Evolutionary conservation across 2,113 vertebrate genomes (phyloP).

Genomic region (Scalopus aquaticus): DNA sequence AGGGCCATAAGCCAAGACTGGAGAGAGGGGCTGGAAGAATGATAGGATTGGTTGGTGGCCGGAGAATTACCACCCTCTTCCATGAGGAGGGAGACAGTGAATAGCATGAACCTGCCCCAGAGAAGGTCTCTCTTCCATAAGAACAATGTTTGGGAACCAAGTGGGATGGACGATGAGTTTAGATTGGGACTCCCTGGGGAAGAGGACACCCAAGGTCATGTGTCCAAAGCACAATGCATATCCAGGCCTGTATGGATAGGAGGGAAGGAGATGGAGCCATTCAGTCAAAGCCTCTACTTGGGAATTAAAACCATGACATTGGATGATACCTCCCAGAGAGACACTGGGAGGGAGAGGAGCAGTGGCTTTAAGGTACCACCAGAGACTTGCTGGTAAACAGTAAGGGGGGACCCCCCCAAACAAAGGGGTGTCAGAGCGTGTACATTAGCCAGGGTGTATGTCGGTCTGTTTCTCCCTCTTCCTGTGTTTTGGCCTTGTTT

Average conservation of each 20-base stretch:
- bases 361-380: background rate
- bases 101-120: background rate
- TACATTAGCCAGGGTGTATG: background rate
- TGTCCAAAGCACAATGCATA: background rate
- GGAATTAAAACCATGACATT: background rate
- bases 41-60: background rate
- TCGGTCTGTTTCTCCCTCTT: background rate
- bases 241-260: background rate
- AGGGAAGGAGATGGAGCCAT: background rate
- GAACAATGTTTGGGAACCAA: background rate
- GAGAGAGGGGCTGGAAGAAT: background rate
- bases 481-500: background rate
- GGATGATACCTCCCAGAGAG: background rate
- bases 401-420: background rate
- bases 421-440: background rate
- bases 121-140: background rate
- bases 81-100: background rate
- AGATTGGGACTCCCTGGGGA: background rate
- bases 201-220: background rate
- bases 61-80: background rate
- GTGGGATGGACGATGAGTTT: background rate
- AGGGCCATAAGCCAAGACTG: background rate
- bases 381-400: background rate
- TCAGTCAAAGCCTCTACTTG: background rate
- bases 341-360: background rate